These are phyloP conservation scores for Apis cerana DNA, from an alignment of 1,140 invertebrate species.

Conservation along the genomic window DNA sequence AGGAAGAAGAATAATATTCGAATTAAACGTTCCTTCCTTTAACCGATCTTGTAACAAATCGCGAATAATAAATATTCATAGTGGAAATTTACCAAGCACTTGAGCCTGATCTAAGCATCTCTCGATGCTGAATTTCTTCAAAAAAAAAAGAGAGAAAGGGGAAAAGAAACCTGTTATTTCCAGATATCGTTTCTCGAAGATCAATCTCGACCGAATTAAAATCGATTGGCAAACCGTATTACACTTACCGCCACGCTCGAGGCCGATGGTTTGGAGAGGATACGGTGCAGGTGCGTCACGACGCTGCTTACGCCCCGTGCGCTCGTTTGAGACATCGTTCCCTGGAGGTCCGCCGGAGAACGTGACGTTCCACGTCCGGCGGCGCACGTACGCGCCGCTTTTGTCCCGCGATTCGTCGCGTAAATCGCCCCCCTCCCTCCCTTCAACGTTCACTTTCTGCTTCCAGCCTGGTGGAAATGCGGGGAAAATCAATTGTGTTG, in stretches of 20 bases:
- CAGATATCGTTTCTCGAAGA: too few relatives aligned
- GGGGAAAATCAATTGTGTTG: background rate
- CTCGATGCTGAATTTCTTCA: too few relatives aligned
- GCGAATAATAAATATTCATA: too few relatives aligned
- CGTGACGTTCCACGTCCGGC: conserved; percentile 73
- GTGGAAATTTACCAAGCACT: too few relatives aligned
- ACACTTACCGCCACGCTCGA: conserved; percentile 20
- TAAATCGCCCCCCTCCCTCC: conserved; percentile 31
- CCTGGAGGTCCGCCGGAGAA: conserved; percentile 70
- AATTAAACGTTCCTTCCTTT: too few relatives aligned
- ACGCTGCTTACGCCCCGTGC: conserved; percentile 66
- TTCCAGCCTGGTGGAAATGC: background rate
- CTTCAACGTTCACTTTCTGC: background rate
- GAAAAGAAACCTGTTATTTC: too few relatives aligned
- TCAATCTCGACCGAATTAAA: too few relatives aligned
- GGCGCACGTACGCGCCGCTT: conserved; percentile 68
- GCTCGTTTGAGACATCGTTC: conserved; percentile 81
- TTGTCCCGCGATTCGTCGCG: conserved; percentile 69
- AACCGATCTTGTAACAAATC: too few relatives aligned
- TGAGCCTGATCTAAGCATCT: too few relatives aligned
- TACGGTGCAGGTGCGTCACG: conserved; percentile 72
- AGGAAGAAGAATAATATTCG: too few relatives aligned
- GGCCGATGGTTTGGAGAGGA: conserved; percentile 61
- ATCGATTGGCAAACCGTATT: background rate
- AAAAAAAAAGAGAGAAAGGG: too few relatives aligned